Percentiles rank a stretch among this genome's conserved stretches.
phyloP scores from a whole-genome alignment of 2,888 invertebrate species.

The Lutraria lutraria region DNA sequence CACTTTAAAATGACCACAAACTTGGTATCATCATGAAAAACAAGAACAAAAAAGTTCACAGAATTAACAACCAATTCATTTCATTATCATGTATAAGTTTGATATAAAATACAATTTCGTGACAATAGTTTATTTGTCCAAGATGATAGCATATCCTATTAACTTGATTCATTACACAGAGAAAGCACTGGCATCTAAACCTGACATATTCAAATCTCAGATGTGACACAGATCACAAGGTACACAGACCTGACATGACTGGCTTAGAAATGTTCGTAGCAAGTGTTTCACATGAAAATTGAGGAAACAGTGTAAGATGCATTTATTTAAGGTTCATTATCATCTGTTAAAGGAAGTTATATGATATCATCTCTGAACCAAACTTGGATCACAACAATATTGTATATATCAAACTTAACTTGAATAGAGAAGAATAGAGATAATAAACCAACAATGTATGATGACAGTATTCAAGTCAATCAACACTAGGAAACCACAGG shows the following conservation, averaged over 20 bases:
- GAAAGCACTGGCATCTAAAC: neutral
- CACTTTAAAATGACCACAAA: no score
- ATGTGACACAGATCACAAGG: neutral
- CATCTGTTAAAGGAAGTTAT: neutral
- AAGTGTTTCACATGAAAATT: no score
- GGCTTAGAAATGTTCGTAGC: no score
- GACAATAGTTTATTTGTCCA: neutral
- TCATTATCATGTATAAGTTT: neutral
- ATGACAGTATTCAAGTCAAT: no score
- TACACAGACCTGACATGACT: neutral
- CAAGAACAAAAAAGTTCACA: no score
- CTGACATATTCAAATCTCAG: neutral
- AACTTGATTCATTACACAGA: neutral
- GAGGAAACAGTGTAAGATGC: neutral
- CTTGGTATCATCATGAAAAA: no score
- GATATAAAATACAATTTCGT: slow-evolving; percentile 1
- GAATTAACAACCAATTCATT: no score
- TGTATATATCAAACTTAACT: neutral
- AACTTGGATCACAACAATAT: slow-evolving; percentile 18
- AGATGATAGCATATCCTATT: neutral
- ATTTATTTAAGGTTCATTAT: neutral
- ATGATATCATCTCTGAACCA: neutral
- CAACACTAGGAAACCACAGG: neutral
- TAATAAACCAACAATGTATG: no score
- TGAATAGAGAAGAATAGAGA: neutral